Base-by-base conservation (phyloP, 2,113 vertebrate genomes). In the Danionella cerebrum region DNA sequence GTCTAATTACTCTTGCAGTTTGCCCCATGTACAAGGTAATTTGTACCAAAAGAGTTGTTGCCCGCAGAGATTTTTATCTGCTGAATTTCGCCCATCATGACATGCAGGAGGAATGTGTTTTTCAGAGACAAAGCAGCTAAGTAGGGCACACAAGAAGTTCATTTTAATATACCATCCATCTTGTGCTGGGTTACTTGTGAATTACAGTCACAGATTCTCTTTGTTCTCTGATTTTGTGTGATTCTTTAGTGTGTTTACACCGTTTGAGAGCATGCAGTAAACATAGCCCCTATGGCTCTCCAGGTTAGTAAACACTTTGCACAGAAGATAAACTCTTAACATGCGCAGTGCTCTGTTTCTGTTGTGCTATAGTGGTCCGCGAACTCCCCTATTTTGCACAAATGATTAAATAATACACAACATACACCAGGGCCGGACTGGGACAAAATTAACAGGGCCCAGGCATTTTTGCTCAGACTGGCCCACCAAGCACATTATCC, bases 221-320 rank as follows among this genome's bases (percentile, higher is more conserved):
- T 22, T 29, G 47, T 60, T 44, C 14, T 42, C 35, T 59, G 25
- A n/a, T 11, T 42, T 60, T 44, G 24, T 38, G 44, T 25, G 35
- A 52, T 64, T 19, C 42, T 14, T 45, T 50, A 41, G 41, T 54
- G 24, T 53, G 29, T 69, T 64, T 53, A 65, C 18, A 25, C 59
- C 47, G 38, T 52, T 21, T 57, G 48, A 25, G n/a, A 11, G 25
- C 16, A 16, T 11, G 24, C 66, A 73, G 59, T 73, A 65, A 73
- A 69, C 66, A 69, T 51, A 57, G 42, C 29, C 19, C 11, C 11
- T 18, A 19, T 12, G 53, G 47, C 38, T 52, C 21, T 52, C 14
- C 38, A 29, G 18, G 25, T 53, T 42, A 70, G 66, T 74, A 74
- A 74, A 70, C 72, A 74, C 67, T 70, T 53, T 60, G 29, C 7